phyloP scores from a whole-genome alignment of 2,888 invertebrate species.

The Chirona hameri region DNA sequence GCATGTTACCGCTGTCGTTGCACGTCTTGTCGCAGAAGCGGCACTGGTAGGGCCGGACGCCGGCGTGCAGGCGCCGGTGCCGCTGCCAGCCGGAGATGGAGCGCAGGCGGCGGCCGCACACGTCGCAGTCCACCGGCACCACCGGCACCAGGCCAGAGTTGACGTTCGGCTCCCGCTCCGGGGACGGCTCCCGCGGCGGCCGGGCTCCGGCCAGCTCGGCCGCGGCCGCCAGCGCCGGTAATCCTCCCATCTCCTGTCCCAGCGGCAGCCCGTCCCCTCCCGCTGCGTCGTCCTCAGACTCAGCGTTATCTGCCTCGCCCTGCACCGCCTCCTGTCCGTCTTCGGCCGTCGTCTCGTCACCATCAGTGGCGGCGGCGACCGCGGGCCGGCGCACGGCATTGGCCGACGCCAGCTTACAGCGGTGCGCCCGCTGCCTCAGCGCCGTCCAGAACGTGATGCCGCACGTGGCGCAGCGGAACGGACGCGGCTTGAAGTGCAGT shows the following conservation, averaged over 20 bases:
- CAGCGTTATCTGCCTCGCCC: neutral
- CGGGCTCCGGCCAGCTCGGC: neutral
- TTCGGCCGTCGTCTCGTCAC: neutral
- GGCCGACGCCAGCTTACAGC: neutral
- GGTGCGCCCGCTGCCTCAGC: neutral
- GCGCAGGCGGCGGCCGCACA: neutral
- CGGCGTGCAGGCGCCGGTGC: neutral
- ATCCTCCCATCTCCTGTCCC: neutral
- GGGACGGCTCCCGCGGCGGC: no score
- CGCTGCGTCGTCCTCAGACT: neutral
- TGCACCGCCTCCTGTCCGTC: no score
- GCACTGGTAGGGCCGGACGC: neutral
- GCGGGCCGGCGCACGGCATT: neutral
- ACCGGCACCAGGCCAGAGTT: neutral
- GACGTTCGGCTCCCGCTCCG: neutral
- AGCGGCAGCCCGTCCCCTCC: neutral
- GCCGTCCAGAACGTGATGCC: neutral
- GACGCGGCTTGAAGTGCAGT: neutral
- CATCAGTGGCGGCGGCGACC: neutral
- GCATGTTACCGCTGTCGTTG: neutral
- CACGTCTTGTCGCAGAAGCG: neutral
- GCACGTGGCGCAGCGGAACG: neutral
- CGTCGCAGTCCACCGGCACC: neutral
- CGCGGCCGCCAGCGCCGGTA: neutral
- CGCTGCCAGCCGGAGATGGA: neutral